Conservation (phyloP, 2,888 invertebrate genomes). For the Calameuta filiformis region DNA sequence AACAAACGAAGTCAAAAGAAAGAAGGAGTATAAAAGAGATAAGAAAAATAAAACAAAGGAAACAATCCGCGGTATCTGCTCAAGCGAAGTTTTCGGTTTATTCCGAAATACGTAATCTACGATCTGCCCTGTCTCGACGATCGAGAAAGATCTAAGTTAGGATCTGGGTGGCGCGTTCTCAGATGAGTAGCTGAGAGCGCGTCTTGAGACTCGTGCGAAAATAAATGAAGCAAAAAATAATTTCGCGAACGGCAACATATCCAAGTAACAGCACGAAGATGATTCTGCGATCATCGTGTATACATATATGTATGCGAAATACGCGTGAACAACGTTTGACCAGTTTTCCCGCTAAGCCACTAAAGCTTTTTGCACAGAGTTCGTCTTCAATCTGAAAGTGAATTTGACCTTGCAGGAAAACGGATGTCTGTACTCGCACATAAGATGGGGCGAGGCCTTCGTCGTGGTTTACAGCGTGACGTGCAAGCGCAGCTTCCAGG, state of each 20-base stretch:
- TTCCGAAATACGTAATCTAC: neutral
- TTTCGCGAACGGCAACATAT: neutral
- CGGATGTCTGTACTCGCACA: constrained; percentile 80
- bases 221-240: neutral
- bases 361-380: neutral
- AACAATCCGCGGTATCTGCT: neutral
- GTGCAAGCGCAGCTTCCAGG: constrained; percentile 79
- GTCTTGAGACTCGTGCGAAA: neutral
- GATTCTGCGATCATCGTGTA: neutral
- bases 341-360: neutral
- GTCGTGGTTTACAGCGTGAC: constrained; percentile 85
- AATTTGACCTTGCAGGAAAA: constrained; percentile 70
- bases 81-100: neutral
- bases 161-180: neutral
- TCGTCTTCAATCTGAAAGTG: neutral
- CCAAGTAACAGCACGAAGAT: neutral
- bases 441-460: constrained; percentile 86
- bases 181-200: neutral
- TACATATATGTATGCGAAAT: neutral
- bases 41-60: neutral
- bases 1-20: neutral
- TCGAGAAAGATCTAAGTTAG: neutral
- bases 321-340: neutral
- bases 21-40: too few relatives aligned
- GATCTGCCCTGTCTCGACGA: neutral